Evolutionary conservation across 2,888 invertebrate genomes (phyloP).

Genomic region (Cybosia mesomella): DNA sequence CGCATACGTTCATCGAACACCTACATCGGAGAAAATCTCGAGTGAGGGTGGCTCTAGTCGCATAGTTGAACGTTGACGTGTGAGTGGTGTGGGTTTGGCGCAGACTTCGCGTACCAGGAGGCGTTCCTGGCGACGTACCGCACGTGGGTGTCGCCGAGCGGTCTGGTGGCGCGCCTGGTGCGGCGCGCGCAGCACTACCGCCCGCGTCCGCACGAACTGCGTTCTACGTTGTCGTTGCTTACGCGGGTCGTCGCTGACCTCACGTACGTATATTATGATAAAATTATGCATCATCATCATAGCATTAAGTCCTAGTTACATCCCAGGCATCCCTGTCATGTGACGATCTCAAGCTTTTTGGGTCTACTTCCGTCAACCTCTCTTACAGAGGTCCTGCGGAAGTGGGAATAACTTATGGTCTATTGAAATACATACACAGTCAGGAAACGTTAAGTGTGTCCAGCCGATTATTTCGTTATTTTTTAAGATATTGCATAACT

Average conservation of each 20-base stretch:
- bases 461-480: too few relatives aligned
- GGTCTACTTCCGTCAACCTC: too few relatives aligned
- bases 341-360: too few relatives aligned
- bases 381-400: too few relatives aligned
- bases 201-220: slow-evolving; percentile 89
- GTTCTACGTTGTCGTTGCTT: slow-evolving; percentile 96
- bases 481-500: too few relatives aligned
- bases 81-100: slow-evolving; percentile 23
- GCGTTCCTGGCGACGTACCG: slow-evolving; percentile 99
- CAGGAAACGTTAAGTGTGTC: too few relatives aligned
- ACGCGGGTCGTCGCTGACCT: slow-evolving; percentile 98
- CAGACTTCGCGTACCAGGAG: slow-evolving; percentile 98
- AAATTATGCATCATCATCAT: too few relatives aligned
- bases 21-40: not conserved
- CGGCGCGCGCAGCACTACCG: slow-evolving; percentile 89
- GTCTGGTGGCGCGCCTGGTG: slow-evolving; percentile 94
- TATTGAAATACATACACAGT: too few relatives aligned
- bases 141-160: slow-evolving; percentile 96
- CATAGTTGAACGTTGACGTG: not conserved
- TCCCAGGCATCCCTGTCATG: too few relatives aligned
- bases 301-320: too few relatives aligned
- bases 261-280: slow-evolving; percentile 92
- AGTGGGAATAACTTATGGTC: too few relatives aligned
- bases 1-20: not conserved
- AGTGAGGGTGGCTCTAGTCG: not conserved